These are phyloP conservation scores for Nymphicus hollandicus DNA, from an alignment of 2,113 vertebrate species.

Conservation along the genomic window DNA sequence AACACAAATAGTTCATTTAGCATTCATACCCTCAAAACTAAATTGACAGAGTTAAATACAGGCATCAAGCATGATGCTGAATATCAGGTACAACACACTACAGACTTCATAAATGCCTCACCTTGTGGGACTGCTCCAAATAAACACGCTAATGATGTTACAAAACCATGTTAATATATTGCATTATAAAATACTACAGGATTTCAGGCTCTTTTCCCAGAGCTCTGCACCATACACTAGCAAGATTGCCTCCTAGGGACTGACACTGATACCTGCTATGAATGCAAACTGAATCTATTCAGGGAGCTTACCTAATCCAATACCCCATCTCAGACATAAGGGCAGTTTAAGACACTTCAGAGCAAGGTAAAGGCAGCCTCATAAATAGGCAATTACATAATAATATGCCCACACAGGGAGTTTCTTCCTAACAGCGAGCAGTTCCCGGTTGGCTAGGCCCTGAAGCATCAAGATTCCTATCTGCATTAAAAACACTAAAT, in stretches of 20 bases:
- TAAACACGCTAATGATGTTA: fast-evolving
- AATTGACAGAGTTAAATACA: background rate
- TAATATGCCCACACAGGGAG: background rate
- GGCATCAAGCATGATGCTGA: background rate
- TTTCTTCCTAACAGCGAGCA: background rate
- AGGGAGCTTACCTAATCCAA: background rate
- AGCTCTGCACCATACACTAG: background rate
- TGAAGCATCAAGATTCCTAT: background rate
- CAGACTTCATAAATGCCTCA: fast-evolving
- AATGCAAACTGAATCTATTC: fast-evolving
- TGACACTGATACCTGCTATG: background rate
- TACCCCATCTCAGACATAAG: fast-evolving
- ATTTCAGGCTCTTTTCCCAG: background rate
- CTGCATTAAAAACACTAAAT: background rate
- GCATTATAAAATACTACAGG: background rate
- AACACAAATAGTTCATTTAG: too few relatives aligned
- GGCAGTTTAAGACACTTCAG: background rate
- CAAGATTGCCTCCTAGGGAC: background rate
- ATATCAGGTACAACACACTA: background rate
- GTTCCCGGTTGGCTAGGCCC: background rate
- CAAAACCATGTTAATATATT: fast-evolving
- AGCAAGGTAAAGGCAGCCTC: background rate
- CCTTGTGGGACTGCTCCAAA: too few relatives aligned
- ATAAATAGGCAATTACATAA: background rate
- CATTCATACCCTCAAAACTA: background rate